A percentile compares a stretch with the other conserved stretches of the same genome.
Conservation (phyloP, 1,140 invertebrate species). For the Caenorhabditis tropicalis region DNA sequence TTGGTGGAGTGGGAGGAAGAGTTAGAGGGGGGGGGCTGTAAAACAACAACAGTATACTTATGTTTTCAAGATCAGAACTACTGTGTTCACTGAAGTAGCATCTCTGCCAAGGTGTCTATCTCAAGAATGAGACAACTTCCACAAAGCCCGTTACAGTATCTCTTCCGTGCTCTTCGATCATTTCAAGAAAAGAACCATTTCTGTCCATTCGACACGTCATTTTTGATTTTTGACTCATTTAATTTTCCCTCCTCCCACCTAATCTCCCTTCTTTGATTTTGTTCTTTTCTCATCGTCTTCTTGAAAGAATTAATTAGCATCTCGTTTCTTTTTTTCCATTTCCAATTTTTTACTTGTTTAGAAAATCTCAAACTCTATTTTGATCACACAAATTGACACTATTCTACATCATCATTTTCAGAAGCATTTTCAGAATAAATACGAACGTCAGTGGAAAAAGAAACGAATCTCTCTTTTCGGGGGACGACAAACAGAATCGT, state of each 20-base stretch:
- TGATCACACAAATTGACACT: neutral
- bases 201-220: neutral
- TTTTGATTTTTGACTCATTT: neutral
- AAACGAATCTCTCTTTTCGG: neutral
- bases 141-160: too few species aligned
- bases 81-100: too few species aligned
- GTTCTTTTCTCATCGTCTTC: neutral
- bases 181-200: neutral
- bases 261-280: neutral
- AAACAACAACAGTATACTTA: too few species aligned
- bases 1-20: neutral
- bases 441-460: neutral
- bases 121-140: too few species aligned
- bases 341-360: neutral
- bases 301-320: conserved; percentile 3
- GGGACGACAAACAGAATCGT: conserved; percentile 4
- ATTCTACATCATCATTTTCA: neutral
- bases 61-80: too few species aligned
- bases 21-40: neutral
- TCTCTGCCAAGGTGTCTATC: too few species aligned
- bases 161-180: too few species aligned
- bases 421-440: neutral
- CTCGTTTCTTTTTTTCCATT: neutral
- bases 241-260: neutral
- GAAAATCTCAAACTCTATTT: neutral